These are phyloP conservation scores for Drosophila equinoxialis DNA, from an alignment of 1,140 invertebrate genomes.

Conservation along the genomic window DNA sequence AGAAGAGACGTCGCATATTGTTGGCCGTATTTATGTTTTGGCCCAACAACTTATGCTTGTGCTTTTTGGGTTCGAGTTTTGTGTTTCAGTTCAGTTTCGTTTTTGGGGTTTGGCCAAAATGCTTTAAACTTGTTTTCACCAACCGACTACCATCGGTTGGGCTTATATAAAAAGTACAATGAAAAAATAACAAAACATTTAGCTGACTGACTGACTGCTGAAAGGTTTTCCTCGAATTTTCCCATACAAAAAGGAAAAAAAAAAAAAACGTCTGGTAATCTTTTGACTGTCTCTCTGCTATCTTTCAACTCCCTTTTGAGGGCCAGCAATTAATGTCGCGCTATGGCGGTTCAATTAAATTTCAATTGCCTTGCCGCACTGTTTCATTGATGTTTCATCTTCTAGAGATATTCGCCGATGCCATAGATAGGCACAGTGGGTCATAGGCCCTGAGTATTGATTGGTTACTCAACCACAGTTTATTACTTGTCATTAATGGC, in stretches of 20 bases:
- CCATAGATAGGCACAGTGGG: neutral
- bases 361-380: constrained; percentile 61
- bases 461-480: no score
- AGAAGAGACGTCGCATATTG: neutral
- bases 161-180: constrained; percentile 7
- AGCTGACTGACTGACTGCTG: constrained; percentile 21
- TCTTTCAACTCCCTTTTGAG: neutral
- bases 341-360: constrained; percentile 62
- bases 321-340: constrained; percentile 63
- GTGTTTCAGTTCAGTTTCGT: neutral
- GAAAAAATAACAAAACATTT: neutral
- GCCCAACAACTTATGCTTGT: neutral
- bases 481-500: no score
- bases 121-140: constrained; percentile 28
- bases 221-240: constrained; percentile 43
- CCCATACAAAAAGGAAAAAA: constrained; percentile 4
- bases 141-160: neutral
- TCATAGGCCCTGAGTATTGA: neutral
- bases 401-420: constrained; percentile 56
- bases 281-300: neutral
- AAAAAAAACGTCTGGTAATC: constrained; percentile 18
- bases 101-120: neutral
- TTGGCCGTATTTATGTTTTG: neutral
- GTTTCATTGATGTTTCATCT: constrained; percentile 58
- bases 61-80: neutral